A percentile compares a stretch with the other conserved stretches of the same genome.
phyloP scores from a whole-genome alignment of 2,888 invertebrate genomes.

The Oscheius sp. region DNA sequence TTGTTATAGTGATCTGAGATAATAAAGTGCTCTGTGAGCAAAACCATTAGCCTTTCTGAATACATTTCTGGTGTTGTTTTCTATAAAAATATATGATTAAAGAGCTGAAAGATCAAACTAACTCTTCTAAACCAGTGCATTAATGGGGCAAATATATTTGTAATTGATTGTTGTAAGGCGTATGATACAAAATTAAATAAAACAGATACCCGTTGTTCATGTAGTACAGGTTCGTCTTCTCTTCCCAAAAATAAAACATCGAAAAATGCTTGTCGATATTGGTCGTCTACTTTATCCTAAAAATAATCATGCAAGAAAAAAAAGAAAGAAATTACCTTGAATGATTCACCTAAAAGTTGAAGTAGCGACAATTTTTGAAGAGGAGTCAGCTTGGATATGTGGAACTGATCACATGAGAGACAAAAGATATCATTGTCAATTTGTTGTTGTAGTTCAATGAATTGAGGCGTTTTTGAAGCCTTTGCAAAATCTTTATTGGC shows the following conservation, averaged over 20 bases:
- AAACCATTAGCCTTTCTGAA: slow-evolving; percentile 39
- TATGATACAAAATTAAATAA: slow-evolving; percentile 40
- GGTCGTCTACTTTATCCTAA: slow-evolving; percentile 46
- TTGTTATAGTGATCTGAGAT: neutral
- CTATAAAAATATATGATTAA: neutral
- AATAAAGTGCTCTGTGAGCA: slow-evolving; percentile 48
- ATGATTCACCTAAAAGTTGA: slow-evolving; percentile 38
- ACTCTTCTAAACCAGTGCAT: slow-evolving; percentile 50
- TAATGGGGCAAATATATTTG: slow-evolving; percentile 40
- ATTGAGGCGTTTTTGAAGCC: slow-evolving; percentile 28
- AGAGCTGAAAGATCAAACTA: neutral
- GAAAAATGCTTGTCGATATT: slow-evolving; percentile 41
- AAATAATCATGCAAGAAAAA: neutral
- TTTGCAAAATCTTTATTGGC: no score
- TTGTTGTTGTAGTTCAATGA: slow-evolving; percentile 41
- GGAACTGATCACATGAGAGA: slow-evolving; percentile 40
- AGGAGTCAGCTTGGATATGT: slow-evolving; percentile 35
- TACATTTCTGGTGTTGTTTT: slow-evolving; percentile 3
- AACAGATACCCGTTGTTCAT: slow-evolving; percentile 38
- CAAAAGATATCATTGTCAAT: slow-evolving; percentile 51
- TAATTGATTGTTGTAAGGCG: slow-evolving; percentile 44
- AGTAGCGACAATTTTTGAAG: slow-evolving; percentile 42
- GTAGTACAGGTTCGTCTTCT: slow-evolving; percentile 40
- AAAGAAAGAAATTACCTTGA: slow-evolving; percentile 31
- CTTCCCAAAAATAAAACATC: slow-evolving; percentile 53